Base-by-base conservation (phyloP, 2,113 vertebrate species). In the Embiotoca jacksoni region DNA sequence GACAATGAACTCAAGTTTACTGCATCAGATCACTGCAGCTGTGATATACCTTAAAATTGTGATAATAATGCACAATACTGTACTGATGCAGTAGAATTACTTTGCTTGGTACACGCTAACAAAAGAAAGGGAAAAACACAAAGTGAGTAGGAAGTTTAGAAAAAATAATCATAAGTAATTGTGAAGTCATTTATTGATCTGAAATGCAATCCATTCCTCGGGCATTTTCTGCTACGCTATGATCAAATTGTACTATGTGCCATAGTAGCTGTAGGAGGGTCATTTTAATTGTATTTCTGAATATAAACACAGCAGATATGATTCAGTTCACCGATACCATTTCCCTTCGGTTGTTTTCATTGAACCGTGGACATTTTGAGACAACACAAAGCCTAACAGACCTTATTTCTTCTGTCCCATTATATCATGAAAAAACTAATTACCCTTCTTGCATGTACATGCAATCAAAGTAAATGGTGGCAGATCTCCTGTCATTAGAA, bases 401-500 rank as follows among this genome's bases (percentile, higher is more conserved):
- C 35, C 2, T 14, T 35, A 56, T 73, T 46, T 60, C 11, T 59
- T 68, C 7, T 23, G 36, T 50, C 35, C 67, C 39, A 3, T 69
- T 50, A 33, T 0, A 57, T 67, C 9, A 75, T 33, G 63, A 33
- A 57, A 65, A 67, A 55, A 15, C 11, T 41, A 37, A 76, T 69
- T 32, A 76, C 4, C 35, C 7, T 44, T 68, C 66, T 56, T 14
- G 53, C 3, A 4, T 46, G 52, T 37, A 37, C 15, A 39, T 41
- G 14, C 1, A 67, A 47, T 52, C 23, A 23, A 23, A 62, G 54
- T 47, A 36, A 69, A 82, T 37, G 33, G 32, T 33, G 16, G 13
- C 11, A 16, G 5, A 44, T 15, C 35, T 54, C 36, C 5, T 1
- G 35, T 8, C 23, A 59, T 23, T 5, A 47, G 23, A 35, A 72